phyloP scores from a whole-genome alignment of 2,797 vertebrate species.

The Melanotaenia nigrans region DNA sequence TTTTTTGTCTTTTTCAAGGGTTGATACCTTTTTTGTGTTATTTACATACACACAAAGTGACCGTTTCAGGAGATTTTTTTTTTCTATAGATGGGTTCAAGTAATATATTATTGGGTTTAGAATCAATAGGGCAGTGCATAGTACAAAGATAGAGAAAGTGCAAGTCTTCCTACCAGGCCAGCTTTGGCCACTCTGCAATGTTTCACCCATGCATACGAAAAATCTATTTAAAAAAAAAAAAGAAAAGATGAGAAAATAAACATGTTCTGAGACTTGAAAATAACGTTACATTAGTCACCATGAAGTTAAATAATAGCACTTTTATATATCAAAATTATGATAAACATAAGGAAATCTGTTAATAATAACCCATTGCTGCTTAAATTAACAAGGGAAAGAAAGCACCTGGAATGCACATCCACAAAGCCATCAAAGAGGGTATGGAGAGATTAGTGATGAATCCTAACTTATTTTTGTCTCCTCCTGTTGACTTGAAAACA shows the following conservation, averaged over 20 bases:
- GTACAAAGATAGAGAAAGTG: slow-evolving; percentile 99
- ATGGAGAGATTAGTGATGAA: slow-evolving; percentile 49
- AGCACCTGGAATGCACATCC: slow-evolving; percentile 99
- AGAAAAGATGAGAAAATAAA: slow-evolving; percentile 55
- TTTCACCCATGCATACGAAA: slow-evolving; percentile 88
- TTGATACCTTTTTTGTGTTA: slow-evolving; percentile 89
- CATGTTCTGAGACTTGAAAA: slow-evolving; percentile 69
- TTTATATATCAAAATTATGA: slow-evolving; percentile 84
- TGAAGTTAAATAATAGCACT: slow-evolving; percentile 93
- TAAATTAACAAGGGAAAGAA: slow-evolving; percentile 86
- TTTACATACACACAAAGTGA: slow-evolving; percentile 95
- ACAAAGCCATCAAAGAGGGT: slow-evolving; percentile 83
- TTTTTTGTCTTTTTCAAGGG: slow-evolving; percentile 75
- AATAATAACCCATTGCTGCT: slow-evolving; percentile 71
- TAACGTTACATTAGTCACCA: slow-evolving; percentile 85
- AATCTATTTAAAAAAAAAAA: slow-evolving; percentile 36
- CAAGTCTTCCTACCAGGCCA: slow-evolving; percentile 95
- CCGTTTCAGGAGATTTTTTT: slow-evolving; percentile 83
- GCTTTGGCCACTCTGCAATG: slow-evolving; percentile 84
- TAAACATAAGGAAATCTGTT: slow-evolving; percentile 72
- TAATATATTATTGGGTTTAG: slow-evolving; percentile 98
- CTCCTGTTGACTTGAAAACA: slow-evolving; percentile 13
- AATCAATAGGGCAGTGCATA: slow-evolving; percentile 99
- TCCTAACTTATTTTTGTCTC: slow-evolving; percentile 17
- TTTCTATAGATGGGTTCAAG: slow-evolving; percentile 97